These are phyloP conservation scores for Acridotheres tristis DNA, from an alignment of 2,797 vertebrate genomes.

Conservation along the genomic window DNA sequence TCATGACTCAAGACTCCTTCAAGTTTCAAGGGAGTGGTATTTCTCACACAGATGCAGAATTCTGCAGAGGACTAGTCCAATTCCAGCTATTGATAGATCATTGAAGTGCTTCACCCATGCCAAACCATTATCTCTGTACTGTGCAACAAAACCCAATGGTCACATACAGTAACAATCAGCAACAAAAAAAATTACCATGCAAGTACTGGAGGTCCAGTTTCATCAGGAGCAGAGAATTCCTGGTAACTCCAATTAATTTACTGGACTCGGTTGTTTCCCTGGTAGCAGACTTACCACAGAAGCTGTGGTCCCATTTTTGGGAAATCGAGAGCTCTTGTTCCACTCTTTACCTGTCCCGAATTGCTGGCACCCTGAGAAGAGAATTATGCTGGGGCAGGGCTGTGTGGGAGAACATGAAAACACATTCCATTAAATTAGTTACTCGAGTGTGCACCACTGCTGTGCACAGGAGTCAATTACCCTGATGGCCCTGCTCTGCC, in stretches of 20 bases:
- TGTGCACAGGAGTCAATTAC: conserved; percentile 37
- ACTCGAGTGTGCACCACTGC: conserved; percentile 44
- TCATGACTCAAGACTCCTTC: not conserved
- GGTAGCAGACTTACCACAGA: not conserved
- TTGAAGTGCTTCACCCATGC: not conserved
- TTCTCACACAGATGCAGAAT: not conserved
- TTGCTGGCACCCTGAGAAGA: not conserved
- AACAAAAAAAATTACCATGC: not conserved
- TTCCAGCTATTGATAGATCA: not conserved
- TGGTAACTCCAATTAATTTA: not conserved
- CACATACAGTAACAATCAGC: not conserved
- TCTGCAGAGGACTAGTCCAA: not conserved
- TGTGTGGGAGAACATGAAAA: conserved; percentile 52
- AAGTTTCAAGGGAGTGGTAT: not conserved
- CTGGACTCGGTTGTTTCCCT: not conserved
- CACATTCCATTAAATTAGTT: conserved; percentile 68
- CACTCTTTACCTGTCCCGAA: not conserved
- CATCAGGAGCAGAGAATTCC: not conserved
- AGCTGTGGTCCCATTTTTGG: not conserved
- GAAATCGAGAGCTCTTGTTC: not conserved
- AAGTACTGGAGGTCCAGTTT: not conserved
- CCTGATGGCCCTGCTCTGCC: conserved; percentile 40
- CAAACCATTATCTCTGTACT: not conserved
- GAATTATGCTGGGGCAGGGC: not conserved
- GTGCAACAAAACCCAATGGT: not conserved